These are phyloP conservation scores for Dasypus novemcinctus DNA, from an alignment of 2,113 vertebrate species.

Conservation along the genomic window DNA sequence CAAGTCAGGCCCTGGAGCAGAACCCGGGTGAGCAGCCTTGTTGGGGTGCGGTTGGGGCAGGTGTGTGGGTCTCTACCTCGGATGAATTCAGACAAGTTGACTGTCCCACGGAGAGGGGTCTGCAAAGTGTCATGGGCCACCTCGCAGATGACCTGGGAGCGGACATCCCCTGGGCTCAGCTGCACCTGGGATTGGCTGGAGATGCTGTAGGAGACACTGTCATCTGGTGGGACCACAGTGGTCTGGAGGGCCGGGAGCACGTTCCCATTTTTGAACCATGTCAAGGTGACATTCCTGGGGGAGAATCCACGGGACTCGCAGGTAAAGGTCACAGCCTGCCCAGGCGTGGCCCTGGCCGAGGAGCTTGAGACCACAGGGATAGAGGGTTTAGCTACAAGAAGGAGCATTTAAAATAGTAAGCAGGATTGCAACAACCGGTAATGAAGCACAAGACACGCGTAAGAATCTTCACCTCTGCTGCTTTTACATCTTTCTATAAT, in stretches of 20 bases:
- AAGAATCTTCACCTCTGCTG: no score
- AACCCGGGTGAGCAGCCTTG: neutral
- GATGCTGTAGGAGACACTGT: neutral
- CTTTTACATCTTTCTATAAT: no score
- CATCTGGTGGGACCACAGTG: fast-evolving
- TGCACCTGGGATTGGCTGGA: neutral
- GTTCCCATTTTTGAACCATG: neutral
- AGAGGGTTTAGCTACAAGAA: conserved; percentile 68
- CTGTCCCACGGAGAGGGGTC: fast-evolving
- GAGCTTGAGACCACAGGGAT: fast-evolving
- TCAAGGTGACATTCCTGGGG: fast-evolving
- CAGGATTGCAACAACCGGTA: no score
- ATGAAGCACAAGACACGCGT: no score
- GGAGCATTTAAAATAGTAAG: no score
- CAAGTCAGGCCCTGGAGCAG: neutral
- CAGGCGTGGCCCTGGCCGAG: fast-evolving
- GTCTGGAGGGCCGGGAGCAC: fast-evolving
- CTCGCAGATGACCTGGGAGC: neutral
- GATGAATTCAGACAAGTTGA: conserved; percentile 23
- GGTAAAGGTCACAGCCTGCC: neutral
- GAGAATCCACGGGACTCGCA: conserved; percentile 49
- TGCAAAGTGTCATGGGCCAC: neutral
- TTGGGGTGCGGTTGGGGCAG: neutral
- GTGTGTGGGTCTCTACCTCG: conserved; percentile 62
- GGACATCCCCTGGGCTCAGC: neutral